These are phyloP conservation scores for Metallyticus violacea DNA, from an alignment of 2,888 invertebrate species.

Conservation along the genomic window DNA sequence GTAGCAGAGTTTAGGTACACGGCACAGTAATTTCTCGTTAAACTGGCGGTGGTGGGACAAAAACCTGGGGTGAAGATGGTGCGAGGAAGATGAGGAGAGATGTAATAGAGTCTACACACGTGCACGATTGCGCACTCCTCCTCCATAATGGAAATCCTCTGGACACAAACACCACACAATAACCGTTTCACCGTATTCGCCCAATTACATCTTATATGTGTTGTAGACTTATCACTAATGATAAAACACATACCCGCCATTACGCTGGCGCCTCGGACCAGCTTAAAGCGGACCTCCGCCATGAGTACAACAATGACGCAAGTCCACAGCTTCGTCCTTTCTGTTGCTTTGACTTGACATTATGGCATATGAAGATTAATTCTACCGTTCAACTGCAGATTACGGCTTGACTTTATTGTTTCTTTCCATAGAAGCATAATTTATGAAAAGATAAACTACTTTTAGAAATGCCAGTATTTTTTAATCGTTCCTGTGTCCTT, in stretches of 20 bases:
- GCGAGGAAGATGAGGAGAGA: background rate
- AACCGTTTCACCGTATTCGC: slow-evolving; percentile 2
- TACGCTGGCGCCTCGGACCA: background rate
- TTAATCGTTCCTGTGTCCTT: too few relatives aligned
- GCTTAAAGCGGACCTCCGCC: background rate
- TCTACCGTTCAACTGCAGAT: too few relatives aligned
- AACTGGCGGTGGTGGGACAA: background rate
- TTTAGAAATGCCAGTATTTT: too few relatives aligned
- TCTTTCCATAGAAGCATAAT: too few relatives aligned
- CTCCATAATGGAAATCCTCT: background rate
- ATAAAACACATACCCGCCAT: slow-evolving; percentile 4
- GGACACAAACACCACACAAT: slow-evolving; percentile 1
- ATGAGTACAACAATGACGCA: background rate
- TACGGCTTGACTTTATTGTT: too few relatives aligned
- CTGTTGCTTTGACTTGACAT: too few relatives aligned
- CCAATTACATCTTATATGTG: slow-evolving; percentile 17
- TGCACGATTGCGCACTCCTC: too few relatives aligned
- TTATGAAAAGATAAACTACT: too few relatives aligned
- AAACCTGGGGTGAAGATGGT: background rate
- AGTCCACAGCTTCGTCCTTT: too few relatives aligned
- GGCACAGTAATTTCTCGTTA: background rate
- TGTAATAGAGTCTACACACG: background rate
- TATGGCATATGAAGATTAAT: too few relatives aligned
- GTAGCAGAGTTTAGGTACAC: background rate
- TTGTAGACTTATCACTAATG: slow-evolving; percentile 5